Conservation (phyloP, 2,797 vertebrate genomes). For the Sebastes umbrosus region DNA sequence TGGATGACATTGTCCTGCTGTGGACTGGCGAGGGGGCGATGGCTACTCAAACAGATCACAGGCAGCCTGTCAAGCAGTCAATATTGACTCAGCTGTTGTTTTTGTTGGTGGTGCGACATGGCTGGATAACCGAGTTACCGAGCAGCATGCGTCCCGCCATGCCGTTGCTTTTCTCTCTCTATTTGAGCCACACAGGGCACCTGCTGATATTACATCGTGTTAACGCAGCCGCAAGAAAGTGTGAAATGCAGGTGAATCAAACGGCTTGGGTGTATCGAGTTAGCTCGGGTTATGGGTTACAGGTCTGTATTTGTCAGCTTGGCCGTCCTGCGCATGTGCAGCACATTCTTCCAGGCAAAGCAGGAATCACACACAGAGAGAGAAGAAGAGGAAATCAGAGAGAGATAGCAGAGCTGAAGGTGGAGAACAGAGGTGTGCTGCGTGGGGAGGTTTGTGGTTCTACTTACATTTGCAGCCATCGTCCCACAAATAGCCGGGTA, state of each 20-base stretch:
- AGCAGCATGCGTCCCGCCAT: constrained; percentile 62
- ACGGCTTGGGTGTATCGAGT: constrained; percentile 4
- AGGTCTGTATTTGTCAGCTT: constrained; percentile 19
- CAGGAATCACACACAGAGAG: constrained; percentile 45
- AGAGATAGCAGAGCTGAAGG: constrained; percentile 26
- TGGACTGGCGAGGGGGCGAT: constrained; percentile 52
- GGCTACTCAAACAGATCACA: constrained; percentile 69
- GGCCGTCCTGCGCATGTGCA: constrained; percentile 37
- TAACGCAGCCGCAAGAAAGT: constrained; percentile 21
- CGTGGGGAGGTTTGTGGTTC: constrained; percentile 75
- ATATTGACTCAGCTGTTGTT: constrained; percentile 84
- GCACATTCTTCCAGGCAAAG: constrained; percentile 61
- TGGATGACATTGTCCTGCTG: constrained; percentile 70
- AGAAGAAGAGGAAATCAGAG: constrained; percentile 23
- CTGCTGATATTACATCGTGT: constrained; percentile 18
- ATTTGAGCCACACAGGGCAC: constrained; percentile 20
- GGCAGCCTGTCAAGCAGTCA: constrained; percentile 73
- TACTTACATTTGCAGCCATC: constrained; percentile 99
- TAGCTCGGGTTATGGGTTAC: constrained; percentile 21
- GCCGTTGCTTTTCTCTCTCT: constrained; percentile 13
- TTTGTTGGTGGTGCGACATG: constrained; percentile 57
- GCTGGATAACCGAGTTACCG: constrained; percentile 52
- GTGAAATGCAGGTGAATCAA: constrained; percentile 28
- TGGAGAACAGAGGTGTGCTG: constrained; percentile 49
- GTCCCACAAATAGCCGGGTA: constrained; percentile 98